A percentile compares a stretch with the other conserved stretches of the same genome.
Conservation (phyloP, 1,140 invertebrate genomes). For the Brachionus plicatilis region DNA sequence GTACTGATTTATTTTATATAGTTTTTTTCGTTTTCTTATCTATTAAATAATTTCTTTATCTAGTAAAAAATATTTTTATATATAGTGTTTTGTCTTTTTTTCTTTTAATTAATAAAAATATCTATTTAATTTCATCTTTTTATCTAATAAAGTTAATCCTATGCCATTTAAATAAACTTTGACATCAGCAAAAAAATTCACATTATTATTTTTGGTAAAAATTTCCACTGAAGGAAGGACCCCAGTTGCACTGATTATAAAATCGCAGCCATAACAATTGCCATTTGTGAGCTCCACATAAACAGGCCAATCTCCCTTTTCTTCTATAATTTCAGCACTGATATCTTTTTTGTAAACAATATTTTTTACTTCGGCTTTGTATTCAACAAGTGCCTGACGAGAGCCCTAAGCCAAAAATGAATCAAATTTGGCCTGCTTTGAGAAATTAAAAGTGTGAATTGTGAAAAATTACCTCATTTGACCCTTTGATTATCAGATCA, state of each 20-base stretch:
- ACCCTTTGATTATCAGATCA: slow-evolving; percentile 64
- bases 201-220: slow-evolving; percentile 50
- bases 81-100: no score
- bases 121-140: no score
- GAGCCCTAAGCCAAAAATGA: slow-evolving; percentile 51
- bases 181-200: slow-evolving; percentile 42
- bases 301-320: slow-evolving; percentile 62
- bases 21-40: no score
- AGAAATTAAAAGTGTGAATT: no score
- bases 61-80: no score
- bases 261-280: slow-evolving; percentile 73
- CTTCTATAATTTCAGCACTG: slow-evolving; percentile 1
- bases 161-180: no score
- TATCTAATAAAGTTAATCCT: no score
- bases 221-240: slow-evolving; percentile 64
- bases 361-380: slow-evolving; percentile 65
- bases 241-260: slow-evolving; percentile 90
- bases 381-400: slow-evolving; percentile 59
- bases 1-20: no score
- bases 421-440: neutral
- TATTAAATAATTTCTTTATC: no score
- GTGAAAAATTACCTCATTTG: slow-evolving; percentile 41
- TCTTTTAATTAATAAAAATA: no score
- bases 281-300: slow-evolving; percentile 71
- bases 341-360: slow-evolving; percentile 47